phyloP scores from a whole-genome alignment of 2,797 vertebrate species.

The Poliocrania exsul region DNA sequence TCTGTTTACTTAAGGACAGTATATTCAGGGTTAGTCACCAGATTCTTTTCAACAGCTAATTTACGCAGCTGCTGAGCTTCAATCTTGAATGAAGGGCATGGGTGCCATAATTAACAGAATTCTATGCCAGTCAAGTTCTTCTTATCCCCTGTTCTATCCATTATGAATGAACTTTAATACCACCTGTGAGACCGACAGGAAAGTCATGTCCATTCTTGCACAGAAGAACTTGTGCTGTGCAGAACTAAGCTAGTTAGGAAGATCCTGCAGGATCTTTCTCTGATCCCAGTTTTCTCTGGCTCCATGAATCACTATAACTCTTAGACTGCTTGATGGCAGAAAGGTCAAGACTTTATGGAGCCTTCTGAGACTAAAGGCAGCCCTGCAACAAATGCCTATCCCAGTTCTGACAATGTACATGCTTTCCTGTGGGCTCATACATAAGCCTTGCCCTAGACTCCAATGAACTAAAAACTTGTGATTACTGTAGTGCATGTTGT shows the following conservation, averaged over 20 bases:
- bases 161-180: not conserved
- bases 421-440: not conserved
- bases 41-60: not conserved
- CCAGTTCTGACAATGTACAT: not conserved
- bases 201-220: fast-evolving
- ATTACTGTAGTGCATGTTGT: not conserved
- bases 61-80: not conserved
- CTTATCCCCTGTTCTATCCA: not conserved
- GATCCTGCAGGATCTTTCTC: not conserved
- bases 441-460: not conserved
- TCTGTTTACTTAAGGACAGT: not conserved
- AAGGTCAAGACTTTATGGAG: not conserved
- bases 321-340: not conserved
- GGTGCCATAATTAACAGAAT: not conserved
- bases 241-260: not conserved
- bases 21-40: not conserved
- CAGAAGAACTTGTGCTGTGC: not conserved
- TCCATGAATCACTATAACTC: not conserved
- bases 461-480: not conserved
- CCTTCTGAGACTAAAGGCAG: not conserved
- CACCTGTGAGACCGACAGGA: not conserved
- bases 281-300: not conserved
- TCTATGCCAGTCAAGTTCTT: not conserved
- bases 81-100: not conserved
- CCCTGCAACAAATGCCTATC: not conserved